Conservation (phyloP, 2,113 vertebrate genomes). For the Chionodraco myersi region DNA sequence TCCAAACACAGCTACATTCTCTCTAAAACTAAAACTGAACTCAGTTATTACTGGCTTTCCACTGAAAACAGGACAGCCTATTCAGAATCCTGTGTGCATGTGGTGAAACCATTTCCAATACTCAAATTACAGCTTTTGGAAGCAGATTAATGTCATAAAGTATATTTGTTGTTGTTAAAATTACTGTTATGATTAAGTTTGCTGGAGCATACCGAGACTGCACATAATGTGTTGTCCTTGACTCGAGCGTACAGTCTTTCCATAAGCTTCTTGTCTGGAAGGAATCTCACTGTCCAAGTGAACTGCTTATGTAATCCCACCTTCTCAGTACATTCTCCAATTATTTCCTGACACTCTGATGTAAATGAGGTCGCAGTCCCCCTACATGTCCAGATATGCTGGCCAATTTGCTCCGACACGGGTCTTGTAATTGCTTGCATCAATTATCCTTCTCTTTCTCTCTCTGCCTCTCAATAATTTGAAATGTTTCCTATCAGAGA, state of each 20-base stretch:
- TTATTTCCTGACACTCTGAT: slow-evolving; percentile 80
- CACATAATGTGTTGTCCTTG: slow-evolving; percentile 49
- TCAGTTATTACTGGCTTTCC: slow-evolving; percentile 75
- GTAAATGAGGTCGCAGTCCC: slow-evolving; percentile 82
- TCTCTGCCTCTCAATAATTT: slow-evolving; percentile 77
- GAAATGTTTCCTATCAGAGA: slow-evolving; percentile 83
- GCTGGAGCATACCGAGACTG: slow-evolving; percentile 21
- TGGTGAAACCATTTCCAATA: slow-evolving; percentile 71
- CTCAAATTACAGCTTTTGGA: slow-evolving; percentile 73
- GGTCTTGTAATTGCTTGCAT: slow-evolving; percentile 84
- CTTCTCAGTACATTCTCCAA: slow-evolving; percentile 79
- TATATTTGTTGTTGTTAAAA: slow-evolving; percentile 72
- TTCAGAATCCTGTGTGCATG: slow-evolving; percentile 64
- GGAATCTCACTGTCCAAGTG: slow-evolving; percentile 43
- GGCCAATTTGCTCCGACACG: slow-evolving; percentile 84
- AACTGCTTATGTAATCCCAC: slow-evolving; percentile 68
- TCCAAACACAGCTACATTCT: slow-evolving; percentile 66
- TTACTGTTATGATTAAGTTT: slow-evolving; percentile 71
- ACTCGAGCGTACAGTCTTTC: slow-evolving; percentile 31
- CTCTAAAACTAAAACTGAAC: slow-evolving; percentile 71
- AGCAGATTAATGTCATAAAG: slow-evolving; percentile 72
- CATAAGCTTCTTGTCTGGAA: slow-evolving; percentile 34
- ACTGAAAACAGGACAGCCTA: slow-evolving; percentile 69
- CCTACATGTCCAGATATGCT: slow-evolving; percentile 81
- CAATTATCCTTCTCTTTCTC: slow-evolving; percentile 82